Base-by-base conservation (phyloP, 2,888 invertebrate species). In the Branchipolynoe longqiensis region DNA sequence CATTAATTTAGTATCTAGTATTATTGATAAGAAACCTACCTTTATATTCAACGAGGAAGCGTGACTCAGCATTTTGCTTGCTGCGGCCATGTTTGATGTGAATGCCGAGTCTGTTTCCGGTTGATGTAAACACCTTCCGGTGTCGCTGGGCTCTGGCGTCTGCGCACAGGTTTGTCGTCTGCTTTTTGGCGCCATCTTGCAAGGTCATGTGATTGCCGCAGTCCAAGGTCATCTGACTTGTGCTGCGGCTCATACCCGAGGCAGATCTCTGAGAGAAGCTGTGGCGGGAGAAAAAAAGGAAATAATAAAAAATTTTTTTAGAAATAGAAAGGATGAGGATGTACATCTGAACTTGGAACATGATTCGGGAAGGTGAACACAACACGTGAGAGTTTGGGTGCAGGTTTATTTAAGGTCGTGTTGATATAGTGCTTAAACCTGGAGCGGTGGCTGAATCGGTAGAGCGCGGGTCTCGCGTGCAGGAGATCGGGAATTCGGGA, bases 51-150 rank as follows among this genome's bases (percentile, higher is more conserved):
- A 78, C 28, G 48, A 78, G 41, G 78, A 78, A 78, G 25, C 78
- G 41, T 41, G 78, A 41, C 18, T 48, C 54, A 25, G 48, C 8
- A 14, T 25, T 31, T 1, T 41, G 41, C 48, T 78, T 78, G 4
- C 31, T 25, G 48, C 78, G 41, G 41, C 78, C 78, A 78, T 78
- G 78, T 78, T 78, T 78, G 41, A 78, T 31, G 54, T 78, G 78
- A 18, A 78, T 48, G 31, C 3, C 28, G 48, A 78, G 41, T n/a
- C 54, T 12, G 48, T 78, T 78, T 14, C 48, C 54, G 28, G 78
- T 28, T 78, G 78, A 78, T 48, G 78, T 78, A 41, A 78, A 78
- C 28, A 78, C 78, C 31, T 78, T 54, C n/a, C 48, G 78, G 54
- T 78, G 78, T 1, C 78, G 78, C 31, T 78, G 41, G 41, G 25